Base-by-base conservation (phyloP, 2,797 vertebrate genomes). In the Spatula versicolor region DNA sequence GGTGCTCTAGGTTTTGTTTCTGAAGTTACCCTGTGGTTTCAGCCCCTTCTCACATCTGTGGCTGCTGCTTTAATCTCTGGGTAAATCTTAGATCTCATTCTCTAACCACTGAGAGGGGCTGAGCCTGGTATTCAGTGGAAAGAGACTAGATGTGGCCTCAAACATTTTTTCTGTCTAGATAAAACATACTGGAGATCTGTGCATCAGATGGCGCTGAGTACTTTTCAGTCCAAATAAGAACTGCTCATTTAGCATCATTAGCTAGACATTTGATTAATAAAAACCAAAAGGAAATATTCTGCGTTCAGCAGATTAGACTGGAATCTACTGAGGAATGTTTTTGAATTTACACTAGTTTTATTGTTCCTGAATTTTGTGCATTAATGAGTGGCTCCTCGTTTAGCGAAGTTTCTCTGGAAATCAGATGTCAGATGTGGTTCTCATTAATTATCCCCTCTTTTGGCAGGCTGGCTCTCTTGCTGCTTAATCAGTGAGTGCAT, bases 231-330 rank as follows among this genome's bases (percentile, higher is more conserved):
- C 13, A 56, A 67, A 92, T 93, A 93, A 93, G 56, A 67, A 33
- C 67, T 96, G 92, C 94, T 96, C 88, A 86, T 93, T 96, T 91
- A 94, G 77, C 41, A n/a, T 88, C 86, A 75, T 96, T 86, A 96
- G 83, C 39, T 72, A 71, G 83, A 94, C 71, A 64, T 95, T 85
- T 0, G 43, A 46, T 67, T 64, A 14, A 13, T 83, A 68, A 66
- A 91, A 88, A 88, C 76, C 93, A 96, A 96, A 96, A 82, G 93
- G 82, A 92, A 96, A 88, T 96, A 77, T 93, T 96, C 91, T 95
- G 90, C 95, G 73, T 83, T 91, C 85, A 83, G 84, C 82, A 96
- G 92, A 93, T 96, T 96, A 96, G 93, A 95, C 63, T 91, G 77
- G 92, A 95, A 89, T 90, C 91, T 91, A 81, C 93, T 94, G 90